phyloP scores from a whole-genome alignment of 2,797 vertebrate genomes.

The Neosilurus mollespiculum region DNA sequence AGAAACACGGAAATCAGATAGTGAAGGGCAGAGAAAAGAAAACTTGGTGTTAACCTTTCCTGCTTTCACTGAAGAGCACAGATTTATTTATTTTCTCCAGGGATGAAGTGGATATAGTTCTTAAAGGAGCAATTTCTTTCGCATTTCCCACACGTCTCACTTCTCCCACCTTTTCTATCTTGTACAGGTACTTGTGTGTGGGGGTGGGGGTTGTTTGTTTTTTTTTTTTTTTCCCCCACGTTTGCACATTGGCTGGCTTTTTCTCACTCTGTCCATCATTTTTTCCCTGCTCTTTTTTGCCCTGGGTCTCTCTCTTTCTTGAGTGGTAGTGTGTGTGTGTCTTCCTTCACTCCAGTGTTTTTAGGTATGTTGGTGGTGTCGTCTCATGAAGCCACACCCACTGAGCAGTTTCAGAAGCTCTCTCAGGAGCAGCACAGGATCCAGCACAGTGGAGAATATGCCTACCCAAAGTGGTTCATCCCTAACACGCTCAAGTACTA shows the following conservation, averaged over 20 bases:
- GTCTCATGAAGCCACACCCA: constrained; percentile 85
- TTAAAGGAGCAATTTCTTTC: background rate
- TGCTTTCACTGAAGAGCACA: too few relatives aligned
- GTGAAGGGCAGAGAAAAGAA: too few relatives aligned
- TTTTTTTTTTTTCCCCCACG: background rate
- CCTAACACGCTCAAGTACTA: constrained; percentile 99
- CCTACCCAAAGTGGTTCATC: constrained; percentile 95
- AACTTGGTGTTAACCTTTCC: too few relatives aligned
- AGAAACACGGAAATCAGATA: too few relatives aligned
- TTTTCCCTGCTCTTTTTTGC: background rate
- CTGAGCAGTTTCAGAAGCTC: constrained; percentile 93
- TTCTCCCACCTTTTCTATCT: background rate
- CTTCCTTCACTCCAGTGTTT: constrained; percentile 62
- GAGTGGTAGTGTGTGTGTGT: constrained; percentile 17
- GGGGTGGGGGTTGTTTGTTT: background rate
- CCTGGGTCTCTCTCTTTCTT: background rate
- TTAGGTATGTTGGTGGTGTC: constrained; percentile 95
- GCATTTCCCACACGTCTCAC: background rate
- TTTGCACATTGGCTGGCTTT: background rate
- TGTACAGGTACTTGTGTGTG: background rate
- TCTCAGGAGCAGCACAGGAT: constrained; percentile 97
- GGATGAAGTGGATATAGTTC: too few relatives aligned
- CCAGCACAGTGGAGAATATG: constrained; percentile 93
- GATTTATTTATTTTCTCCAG: too few relatives aligned
- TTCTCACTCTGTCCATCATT: background rate